Percentiles rank a stretch among this genome's conserved stretches.
Conservation (phyloP, 2,888 invertebrate genomes). For the Mimachlamys varia region DNA sequence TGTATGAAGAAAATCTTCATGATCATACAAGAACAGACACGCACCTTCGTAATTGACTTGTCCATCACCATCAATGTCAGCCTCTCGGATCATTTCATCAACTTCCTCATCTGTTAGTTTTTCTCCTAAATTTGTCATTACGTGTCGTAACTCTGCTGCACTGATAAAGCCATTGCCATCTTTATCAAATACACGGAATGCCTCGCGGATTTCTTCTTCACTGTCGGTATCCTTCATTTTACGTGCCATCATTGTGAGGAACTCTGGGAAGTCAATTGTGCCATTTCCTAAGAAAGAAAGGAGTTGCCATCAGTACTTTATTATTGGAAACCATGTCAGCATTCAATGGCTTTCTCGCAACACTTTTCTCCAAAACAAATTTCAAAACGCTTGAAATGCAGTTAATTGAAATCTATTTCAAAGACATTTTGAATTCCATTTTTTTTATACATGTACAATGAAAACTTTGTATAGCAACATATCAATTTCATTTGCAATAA, state of each 20-base stretch:
- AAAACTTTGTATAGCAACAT: too few relatives aligned
- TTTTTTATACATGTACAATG: too few relatives aligned
- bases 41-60: slow-evolving; percentile 55
- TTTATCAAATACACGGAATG: slow-evolving; percentile 99
- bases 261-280: slow-evolving; percentile 99
- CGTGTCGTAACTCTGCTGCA: slow-evolving; percentile 98
- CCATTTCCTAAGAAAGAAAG: slow-evolving; percentile 90
- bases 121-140: slow-evolving; percentile 99
- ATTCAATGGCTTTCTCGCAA: too few relatives aligned
- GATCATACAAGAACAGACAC: not conserved
- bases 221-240: slow-evolving; percentile 99
- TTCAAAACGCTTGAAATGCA: too few relatives aligned
- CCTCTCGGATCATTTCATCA: slow-evolving; percentile 99
- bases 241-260: slow-evolving; percentile 99
- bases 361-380: too few relatives aligned
- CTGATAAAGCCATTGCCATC: slow-evolving; percentile 99
- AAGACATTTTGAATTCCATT: too few relatives aligned
- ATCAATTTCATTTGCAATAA: too few relatives aligned
- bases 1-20: too few relatives aligned
- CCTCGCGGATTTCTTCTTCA: slow-evolving; percentile 98
- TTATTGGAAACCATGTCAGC: too few relatives aligned
- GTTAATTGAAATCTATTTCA: too few relatives aligned
- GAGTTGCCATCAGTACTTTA: not conserved
- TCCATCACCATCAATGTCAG: slow-evolving; percentile 99
- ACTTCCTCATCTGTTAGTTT: slow-evolving; percentile 99